Evolutionary conservation across 2,113 vertebrate genomes (phyloP), one percentile per base, ranked within the genome.

Genomic region (Dasyornis broadbenti): DNA sequence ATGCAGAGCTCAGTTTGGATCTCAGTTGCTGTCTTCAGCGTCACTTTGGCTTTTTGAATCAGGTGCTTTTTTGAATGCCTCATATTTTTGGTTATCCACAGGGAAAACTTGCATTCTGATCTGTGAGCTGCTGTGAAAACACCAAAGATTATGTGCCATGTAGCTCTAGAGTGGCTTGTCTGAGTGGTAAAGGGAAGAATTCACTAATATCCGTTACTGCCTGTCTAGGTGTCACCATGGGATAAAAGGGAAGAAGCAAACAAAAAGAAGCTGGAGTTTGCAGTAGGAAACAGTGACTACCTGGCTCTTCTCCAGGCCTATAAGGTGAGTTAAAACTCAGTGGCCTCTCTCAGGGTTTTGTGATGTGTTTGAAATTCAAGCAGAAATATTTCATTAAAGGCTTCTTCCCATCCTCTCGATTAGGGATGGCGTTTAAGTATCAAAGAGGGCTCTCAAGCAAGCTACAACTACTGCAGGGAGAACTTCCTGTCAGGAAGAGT

Each of bases 181-280:
- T 37, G 22, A 66, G 40, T 52, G 59, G 9, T 22, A 54, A 70
- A 63, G 44, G 52, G 77, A 93, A 83, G 89, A 71, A 37, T 49
- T 35, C 3, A 5, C 91, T 84, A 63, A 82, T 54, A 31, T 52
- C 14, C 90, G n/a, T 85, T 88, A 33, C 77, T 93, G 27, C 90
- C 78, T 92, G 18, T 86, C 54, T 89, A 99, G 99, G 98, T 99
- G 66, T 99, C 99, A 95, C 99, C 99, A 1, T 99, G 99, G 99
- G 99, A 99, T 97, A 99, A 99, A 95, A 98, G 98, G 85, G 99
- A 99, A 79, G 99, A 99, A 94, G 99, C 99, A 60, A 99, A 99
- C 94, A 98, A 98, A 92, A 99, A 98, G 97, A 99, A 99, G 97
- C 56, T 98, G 87, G 98, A 98, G 86, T 99, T 99, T 97, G 98